A percentile compares a stretch with the other conserved stretches of the same genome.
phyloP scores from a whole-genome alignment of 2,113 vertebrate genomes.

The Neomonachus schauinslandi region DNA sequence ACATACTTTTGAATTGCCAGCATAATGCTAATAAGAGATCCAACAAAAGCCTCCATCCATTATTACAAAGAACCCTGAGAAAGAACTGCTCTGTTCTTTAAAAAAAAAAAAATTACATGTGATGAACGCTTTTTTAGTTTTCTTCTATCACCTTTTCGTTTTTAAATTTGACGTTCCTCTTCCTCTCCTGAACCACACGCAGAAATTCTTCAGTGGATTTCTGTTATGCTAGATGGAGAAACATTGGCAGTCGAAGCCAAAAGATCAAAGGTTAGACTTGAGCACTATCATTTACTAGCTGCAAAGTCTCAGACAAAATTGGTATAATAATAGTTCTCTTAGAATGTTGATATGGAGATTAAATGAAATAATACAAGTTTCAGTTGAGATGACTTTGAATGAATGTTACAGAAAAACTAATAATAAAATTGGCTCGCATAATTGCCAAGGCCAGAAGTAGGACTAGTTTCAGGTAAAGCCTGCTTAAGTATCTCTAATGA shows the following conservation, averaged over 20 bases:
- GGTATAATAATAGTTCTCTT: neutral
- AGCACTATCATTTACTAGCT: neutral
- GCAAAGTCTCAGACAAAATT: neutral
- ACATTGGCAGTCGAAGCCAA: neutral
- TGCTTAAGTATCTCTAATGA: neutral
- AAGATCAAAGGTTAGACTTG: slow-evolving; percentile 19
- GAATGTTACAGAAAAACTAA: neutral
- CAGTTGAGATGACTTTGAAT: neutral
- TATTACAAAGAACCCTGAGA: slow-evolving; percentile 26
- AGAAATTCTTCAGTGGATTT: slow-evolving; percentile 30
- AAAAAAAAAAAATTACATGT: slow-evolving; percentile 1
- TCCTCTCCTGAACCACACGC: neutral
- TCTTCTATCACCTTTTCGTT: neutral
- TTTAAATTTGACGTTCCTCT: neutral
- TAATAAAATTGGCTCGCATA: neutral
- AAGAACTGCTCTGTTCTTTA: neutral
- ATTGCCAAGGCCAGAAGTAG: neutral
- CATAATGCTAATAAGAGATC: neutral
- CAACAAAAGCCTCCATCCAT: neutral
- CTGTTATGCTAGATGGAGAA: neutral
- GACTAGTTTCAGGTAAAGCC: neutral
- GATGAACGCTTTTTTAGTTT: slow-evolving; percentile 36
- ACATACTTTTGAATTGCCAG: slow-evolving; percentile 11
- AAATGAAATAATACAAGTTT: neutral
- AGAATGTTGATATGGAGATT: neutral